Percentiles rank a stretch among this genome's conserved stretches.
Evolutionary conservation across 2,888 invertebrate genomes (phyloP).

Genomic region (Caenorhabditis panamensis): DNA sequence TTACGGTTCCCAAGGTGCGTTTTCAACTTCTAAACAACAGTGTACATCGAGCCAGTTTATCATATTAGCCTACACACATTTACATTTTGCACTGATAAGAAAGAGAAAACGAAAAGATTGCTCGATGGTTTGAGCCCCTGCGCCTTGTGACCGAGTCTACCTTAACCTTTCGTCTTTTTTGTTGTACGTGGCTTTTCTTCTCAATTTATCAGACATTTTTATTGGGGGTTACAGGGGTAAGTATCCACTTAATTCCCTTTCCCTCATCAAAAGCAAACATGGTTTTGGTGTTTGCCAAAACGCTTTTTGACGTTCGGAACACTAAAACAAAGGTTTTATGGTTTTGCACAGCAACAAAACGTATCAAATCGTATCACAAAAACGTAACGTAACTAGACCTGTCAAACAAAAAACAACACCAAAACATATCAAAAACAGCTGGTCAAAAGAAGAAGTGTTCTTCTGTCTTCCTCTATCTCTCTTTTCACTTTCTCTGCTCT

Average conservation of each 20-base stretch:
- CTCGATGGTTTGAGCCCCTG: conserved; percentile 19
- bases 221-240: too few relatives aligned
- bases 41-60: too few relatives aligned
- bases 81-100: conserved; percentile 24
- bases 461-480: conserved; percentile 29
- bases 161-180: conserved; percentile 30
- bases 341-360: not conserved
- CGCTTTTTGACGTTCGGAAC: conserved; percentile 25
- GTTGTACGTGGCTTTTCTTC: conserved; percentile 29
- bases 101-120: conserved; percentile 22
- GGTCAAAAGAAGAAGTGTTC: conserved; percentile 41
- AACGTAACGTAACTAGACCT: conserved; percentile 5
- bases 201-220: conserved; percentile 39
- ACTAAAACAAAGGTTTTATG: not conserved
- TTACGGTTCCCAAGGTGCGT: conserved; percentile 53
- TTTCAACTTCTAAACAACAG: too few relatives aligned
- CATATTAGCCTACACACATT: not conserved
- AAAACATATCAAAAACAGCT: conserved; percentile 43
- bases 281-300: conserved; percentile 27
- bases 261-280: conserved; percentile 22
- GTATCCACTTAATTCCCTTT: conserved; percentile 10
- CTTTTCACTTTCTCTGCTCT: conserved; percentile 36
- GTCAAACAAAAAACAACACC: conserved; percentile 14
- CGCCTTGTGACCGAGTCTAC: conserved; percentile 22
- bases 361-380: not conserved